phyloP scores from a whole-genome alignment of 2,797 vertebrate genomes.

The Spinibarbus caldwelli region DNA sequence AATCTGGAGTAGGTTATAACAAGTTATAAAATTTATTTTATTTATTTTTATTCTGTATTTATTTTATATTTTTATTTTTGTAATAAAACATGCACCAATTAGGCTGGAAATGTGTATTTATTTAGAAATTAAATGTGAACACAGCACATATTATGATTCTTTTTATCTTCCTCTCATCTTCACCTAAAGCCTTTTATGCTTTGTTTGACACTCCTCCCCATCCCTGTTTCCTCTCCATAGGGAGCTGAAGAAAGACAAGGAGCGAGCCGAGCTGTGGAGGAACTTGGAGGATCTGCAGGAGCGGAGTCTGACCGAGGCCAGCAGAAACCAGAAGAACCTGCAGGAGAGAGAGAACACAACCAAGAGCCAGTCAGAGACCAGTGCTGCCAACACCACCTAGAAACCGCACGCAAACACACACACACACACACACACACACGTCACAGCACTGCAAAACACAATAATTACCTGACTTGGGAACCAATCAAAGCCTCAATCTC shows the following conservation, averaged over 20 bases:
- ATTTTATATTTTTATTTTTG: neutral
- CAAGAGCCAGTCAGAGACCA: conserved; percentile 62
- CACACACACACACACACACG: conserved; percentile 24
- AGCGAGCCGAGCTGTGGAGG: conserved; percentile 87
- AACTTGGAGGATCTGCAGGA: conserved; percentile 87
- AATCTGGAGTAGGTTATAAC: neutral
- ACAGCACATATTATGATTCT: neutral
- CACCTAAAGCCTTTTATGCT: neutral
- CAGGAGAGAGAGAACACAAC: conserved; percentile 76
- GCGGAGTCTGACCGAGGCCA: conserved; percentile 83
- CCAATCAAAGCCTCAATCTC: conserved; percentile 40
- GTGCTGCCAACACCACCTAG: conserved; percentile 64
- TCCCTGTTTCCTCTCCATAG: conserved; percentile 64
- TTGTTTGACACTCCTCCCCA: neutral
- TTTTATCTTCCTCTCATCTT: neutral
- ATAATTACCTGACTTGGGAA: conserved; percentile 52
- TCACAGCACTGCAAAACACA: conserved; percentile 45
- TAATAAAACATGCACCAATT: neutral
- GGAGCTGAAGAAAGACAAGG: conserved; percentile 87
- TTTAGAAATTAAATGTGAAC: neutral
- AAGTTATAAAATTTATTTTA: neutral
- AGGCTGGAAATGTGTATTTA: neutral
- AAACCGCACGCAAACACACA: conserved; percentile 40
- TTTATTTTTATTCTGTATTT: neutral
- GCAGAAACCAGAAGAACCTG: conserved; percentile 85